Evolutionary conservation across 2,113 vertebrate genomes (phyloP), one percentile per base, ranked within the genome.

Genomic region (Thermophis baileyi): DNA sequence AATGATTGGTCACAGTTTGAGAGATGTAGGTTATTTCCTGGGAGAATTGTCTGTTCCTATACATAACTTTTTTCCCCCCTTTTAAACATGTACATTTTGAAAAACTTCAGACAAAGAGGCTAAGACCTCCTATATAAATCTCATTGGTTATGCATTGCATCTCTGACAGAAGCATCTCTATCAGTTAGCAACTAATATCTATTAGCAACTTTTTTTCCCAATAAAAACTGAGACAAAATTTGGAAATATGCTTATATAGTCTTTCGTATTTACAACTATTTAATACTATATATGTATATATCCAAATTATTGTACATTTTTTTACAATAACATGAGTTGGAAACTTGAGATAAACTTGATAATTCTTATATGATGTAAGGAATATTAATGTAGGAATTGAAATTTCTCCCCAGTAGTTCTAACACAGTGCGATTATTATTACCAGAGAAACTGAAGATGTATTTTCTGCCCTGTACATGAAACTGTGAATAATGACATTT

Each of bases 1-100:
- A 96, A 93, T 49, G 93, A 96, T 94, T 93, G 96, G 96, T 96
- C 95, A 94, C 96, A 96, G 95, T 94, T 94, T 96, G 95, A 95
- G 92, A 94, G 94, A 96, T 94, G 85, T 90, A 96, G 93, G 94
- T 93, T 96, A 89, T 93, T 96, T 94, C 96, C 91, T 91, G 90
- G 40, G 94, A 97, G 95, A 93, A 94, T 95, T 96, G 85, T n/a
- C 40, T 94, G 24, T 86, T 96, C 91, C 87, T 90, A 22, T 94
- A 91, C 85, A 35, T 35, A 94, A 92, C 90, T 35, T n/a, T 50
- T 94, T 94, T 95, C 91, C 30, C 92, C 22, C 51, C 35, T 88
- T 53, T 54, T 2, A 55, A 54, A 49, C 91, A 96, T 97, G 96
- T 96, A 93, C 94, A 95, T 96, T 95, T 96, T 89, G 0, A 94